Conservation (phyloP, 2,113 vertebrate genomes). For the Xyrauchen texanus region DNA sequence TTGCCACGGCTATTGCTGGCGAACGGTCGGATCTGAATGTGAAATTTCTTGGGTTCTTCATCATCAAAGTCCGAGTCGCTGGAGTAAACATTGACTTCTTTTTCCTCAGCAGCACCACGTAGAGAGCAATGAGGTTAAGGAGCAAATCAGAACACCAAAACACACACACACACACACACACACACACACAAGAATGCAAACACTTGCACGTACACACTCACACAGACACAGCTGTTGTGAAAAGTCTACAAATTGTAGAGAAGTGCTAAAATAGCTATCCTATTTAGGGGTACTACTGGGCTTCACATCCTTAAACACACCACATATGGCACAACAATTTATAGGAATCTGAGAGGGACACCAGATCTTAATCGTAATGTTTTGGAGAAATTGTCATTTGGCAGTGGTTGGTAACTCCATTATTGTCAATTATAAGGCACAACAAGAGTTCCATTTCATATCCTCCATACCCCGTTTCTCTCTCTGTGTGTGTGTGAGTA, state of each 20-base stretch:
- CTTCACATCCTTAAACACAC: neutral
- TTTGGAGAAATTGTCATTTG: neutral
- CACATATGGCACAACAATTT: neutral
- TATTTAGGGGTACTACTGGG: neutral
- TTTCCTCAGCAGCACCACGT: slow-evolving; percentile 76
- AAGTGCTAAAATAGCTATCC: neutral
- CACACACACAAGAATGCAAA: neutral
- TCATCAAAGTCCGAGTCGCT: slow-evolving; percentile 94
- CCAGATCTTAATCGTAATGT: neutral
- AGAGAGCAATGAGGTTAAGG: slow-evolving; percentile 66
- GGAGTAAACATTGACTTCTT: slow-evolving; percentile 81
- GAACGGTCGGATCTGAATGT: slow-evolving; percentile 87
- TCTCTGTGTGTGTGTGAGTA: no score
- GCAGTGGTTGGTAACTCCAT: neutral
- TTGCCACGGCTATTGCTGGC: slow-evolving; percentile 65
- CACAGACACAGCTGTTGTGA: slow-evolving; percentile 12
- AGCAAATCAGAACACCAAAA: slow-evolving; percentile 1
- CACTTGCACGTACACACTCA: neutral
- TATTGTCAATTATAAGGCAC: no score
- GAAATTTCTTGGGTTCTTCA: slow-evolving; percentile 89
- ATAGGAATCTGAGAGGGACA: neutral
- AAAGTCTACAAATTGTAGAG: neutral
- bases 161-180: neutral
- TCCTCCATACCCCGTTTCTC: neutral
- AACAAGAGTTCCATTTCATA: neutral